A percentile compares a stretch with the other conserved stretches of the same genome.
phyloP scores from a whole-genome alignment of 2,888 invertebrate genomes.

The Ectemnius cavifrons region DNA sequence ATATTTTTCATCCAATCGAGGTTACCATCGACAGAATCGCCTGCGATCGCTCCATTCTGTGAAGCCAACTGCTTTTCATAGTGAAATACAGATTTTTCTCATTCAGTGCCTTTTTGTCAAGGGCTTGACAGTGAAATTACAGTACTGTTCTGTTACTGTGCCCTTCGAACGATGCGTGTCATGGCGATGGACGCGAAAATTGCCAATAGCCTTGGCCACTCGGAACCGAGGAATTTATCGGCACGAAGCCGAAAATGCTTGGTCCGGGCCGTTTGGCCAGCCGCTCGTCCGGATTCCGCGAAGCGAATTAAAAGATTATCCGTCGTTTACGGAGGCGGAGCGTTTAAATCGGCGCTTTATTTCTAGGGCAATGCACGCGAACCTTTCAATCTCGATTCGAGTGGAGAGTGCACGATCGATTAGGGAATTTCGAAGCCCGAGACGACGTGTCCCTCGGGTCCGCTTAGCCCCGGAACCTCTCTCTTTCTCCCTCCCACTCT shows the following conservation, averaged over 20 bases:
- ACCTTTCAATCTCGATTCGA: conserved; percentile 65
- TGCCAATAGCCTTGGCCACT: conserved; percentile 47
- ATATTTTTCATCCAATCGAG: background rate
- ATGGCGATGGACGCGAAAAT: conserved; percentile 42
- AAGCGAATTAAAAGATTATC: conserved; percentile 61
- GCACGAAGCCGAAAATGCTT: conserved; percentile 29
- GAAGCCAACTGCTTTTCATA: no score
- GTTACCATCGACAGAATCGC: no score
- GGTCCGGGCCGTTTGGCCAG: conserved; percentile 10
- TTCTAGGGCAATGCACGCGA: conserved; percentile 62
- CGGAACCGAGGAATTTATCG: conserved; percentile 40
- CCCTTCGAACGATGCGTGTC: background rate
- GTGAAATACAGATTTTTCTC: no score
- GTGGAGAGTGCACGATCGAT: conserved; percentile 69
- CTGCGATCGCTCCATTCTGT: no score
- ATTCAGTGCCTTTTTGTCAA: no score
- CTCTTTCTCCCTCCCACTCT: no score
- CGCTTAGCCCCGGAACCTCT: conserved; percentile 66
- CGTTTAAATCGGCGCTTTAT: conserved; percentile 61
- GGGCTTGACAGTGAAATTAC: no score
- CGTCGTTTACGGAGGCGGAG: conserved; percentile 49
- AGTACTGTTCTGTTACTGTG: no score
- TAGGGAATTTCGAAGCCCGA: conserved; percentile 73
- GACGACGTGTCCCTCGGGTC: conserved; percentile 71
- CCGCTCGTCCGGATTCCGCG: conserved; percentile 43